A percentile compares a stretch with the other conserved stretches of the same genome.
Evolutionary conservation across 2,113 vertebrate genomes (phyloP).

Genomic region (Stegostoma tigrinum): DNA sequence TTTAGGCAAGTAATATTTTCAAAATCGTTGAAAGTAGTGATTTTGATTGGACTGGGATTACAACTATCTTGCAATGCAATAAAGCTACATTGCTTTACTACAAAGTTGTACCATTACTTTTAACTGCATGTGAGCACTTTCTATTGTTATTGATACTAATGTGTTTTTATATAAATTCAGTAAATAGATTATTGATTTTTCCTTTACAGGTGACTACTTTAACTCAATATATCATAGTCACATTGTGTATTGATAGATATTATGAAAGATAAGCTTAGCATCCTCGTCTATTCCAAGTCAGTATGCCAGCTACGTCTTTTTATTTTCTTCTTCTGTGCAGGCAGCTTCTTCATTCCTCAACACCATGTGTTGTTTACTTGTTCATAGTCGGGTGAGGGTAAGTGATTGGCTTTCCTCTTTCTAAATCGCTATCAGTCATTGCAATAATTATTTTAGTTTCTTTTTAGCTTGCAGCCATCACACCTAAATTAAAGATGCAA

Average conservation of each 20-base stretch:
- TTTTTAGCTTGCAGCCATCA: too few relatives aligned
- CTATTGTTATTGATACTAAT: neutral
- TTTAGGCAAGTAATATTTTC: neutral
- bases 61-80: neutral
- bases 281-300: neutral
- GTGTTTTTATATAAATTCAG: neutral
- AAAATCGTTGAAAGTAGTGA: neutral
- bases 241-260: neutral
- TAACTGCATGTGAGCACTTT: neutral
- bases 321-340: neutral
- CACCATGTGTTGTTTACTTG: neutral
- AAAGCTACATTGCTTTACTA: neutral
- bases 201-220: neutral
- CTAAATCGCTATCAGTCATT: too few relatives aligned
- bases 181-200: constrained; percentile 7
- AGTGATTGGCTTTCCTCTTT: too few relatives aligned
- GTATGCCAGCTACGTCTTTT: neutral
- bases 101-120: neutral
- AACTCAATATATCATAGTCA: neutral
- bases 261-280: neutral
- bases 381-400: too few relatives aligned
- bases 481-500: too few relatives aligned
- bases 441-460: too few relatives aligned
- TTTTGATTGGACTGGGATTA: neutral
- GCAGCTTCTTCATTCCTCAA: neutral